phyloP scores from a whole-genome alignment of 1,140 invertebrate genomes.

The Drosophila melanica region DNA sequence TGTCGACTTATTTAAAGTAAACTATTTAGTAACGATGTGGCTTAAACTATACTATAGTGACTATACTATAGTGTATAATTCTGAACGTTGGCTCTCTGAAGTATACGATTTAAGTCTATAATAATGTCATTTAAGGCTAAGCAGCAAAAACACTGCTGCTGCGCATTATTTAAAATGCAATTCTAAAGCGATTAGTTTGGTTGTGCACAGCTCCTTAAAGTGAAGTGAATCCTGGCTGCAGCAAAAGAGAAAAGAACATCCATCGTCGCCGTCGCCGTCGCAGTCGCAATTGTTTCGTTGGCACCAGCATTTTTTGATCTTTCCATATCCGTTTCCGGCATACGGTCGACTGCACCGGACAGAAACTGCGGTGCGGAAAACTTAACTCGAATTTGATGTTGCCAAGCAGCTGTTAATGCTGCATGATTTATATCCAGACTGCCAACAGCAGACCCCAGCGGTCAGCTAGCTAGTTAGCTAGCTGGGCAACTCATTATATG shows the following conservation, averaged over 20 bases:
- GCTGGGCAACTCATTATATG: conserved; percentile 60
- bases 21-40: no score
- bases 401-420: conserved; percentile 75
- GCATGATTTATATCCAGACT: conserved; percentile 65
- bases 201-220: conserved; percentile 36
- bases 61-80: no score
- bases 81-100: no score
- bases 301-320: conserved; percentile 51
- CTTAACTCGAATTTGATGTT: conserved; percentile 76
- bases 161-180: conserved; percentile 75
- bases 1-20: no score
- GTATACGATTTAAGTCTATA: no score
- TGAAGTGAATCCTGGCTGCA: conserved; percentile 6
- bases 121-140: not conserved
- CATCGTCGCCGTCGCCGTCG: not conserved
- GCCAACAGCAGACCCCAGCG: conserved; percentile 27
- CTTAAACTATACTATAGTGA: no score
- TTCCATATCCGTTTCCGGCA: conserved; percentile 52
- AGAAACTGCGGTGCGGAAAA: conserved; percentile 56
- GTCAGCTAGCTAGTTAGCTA: not conserved
- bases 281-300: conserved; percentile 61
- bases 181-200: conserved; percentile 73
- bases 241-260: conserved; percentile 4
- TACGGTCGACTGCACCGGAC: conserved; percentile 43
- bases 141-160: conserved; percentile 39